These are phyloP conservation scores for Eristalis intricaria DNA, from an alignment of 2,888 invertebrate genomes.

Conservation along the genomic window DNA sequence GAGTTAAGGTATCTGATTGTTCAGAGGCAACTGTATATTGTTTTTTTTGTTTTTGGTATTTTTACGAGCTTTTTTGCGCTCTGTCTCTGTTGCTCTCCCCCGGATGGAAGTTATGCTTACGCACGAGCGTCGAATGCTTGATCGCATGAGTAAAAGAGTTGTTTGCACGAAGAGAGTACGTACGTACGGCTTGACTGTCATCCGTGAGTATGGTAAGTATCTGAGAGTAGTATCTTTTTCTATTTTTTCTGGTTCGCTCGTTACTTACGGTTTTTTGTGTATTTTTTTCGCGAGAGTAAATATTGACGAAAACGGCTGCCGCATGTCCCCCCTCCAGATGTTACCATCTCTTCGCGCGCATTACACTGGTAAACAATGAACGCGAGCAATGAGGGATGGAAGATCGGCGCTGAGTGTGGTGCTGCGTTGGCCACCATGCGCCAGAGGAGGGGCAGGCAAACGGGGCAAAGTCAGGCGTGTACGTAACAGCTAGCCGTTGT, in stretches of 20 bases:
- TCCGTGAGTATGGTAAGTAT: slow-evolving; percentile 26
- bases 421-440: neutral
- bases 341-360: slow-evolving; percentile 27
- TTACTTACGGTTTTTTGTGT: slow-evolving; percentile 62
- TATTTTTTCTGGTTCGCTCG: slow-evolving; percentile 58
- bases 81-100: slow-evolving; percentile 41
- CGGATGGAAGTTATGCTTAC: slow-evolving; percentile 9
- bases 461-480: slow-evolving; percentile 54
- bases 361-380: slow-evolving; percentile 58
- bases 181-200: neutral
- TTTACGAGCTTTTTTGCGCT: slow-evolving; percentile 40
- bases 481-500: slow-evolving; percentile 62
- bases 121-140: slow-evolving; percentile 3
- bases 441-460: slow-evolving; percentile 24
- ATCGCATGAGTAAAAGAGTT: slow-evolving; percentile 3
- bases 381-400: slow-evolving; percentile 67
- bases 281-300: slow-evolving; percentile 71
- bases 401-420: slow-evolving; percentile 13
- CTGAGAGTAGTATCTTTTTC: slow-evolving; percentile 34
- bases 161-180: slow-evolving; percentile 15
- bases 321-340: neutral
- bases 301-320: slow-evolving; percentile 60
- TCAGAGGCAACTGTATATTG: slow-evolving; percentile 1
- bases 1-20: slow-evolving; percentile 31
- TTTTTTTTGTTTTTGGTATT: neutral